Evolutionary conservation across 2,113 vertebrate genomes (phyloP).

Genomic region (Ornithorhynchus anatinus): DNA sequence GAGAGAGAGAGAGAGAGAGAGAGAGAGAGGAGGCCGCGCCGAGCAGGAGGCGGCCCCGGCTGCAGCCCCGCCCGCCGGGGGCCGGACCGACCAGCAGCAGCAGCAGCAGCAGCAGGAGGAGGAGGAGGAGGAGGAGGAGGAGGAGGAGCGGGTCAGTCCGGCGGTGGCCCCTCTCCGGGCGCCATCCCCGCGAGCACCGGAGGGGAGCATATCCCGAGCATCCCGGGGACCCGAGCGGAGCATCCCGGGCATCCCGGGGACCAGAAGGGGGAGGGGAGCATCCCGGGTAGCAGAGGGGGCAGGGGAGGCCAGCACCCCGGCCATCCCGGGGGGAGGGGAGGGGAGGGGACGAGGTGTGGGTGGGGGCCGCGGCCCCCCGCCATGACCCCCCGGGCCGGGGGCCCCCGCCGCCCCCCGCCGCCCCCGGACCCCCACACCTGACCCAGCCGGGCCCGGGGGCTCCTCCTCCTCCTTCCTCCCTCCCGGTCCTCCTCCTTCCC

Average conservation of each 20-base stretch:
- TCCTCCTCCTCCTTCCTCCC: background rate
- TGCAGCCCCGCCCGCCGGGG: too few relatives aligned
- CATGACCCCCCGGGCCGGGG: background rate
- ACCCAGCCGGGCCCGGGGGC: background rate
- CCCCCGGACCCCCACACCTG: background rate
- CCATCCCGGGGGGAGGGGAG: background rate
- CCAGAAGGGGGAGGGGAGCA: background rate
- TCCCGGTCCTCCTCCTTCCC: background rate
- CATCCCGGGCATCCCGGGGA: background rate
- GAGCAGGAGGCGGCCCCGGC: too few relatives aligned
- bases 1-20: background rate
- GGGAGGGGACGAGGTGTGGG: background rate
- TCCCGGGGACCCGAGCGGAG: background rate
- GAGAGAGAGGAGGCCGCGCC: constrained; percentile 37
- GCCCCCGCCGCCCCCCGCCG: background rate
- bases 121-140: constrained; percentile 6
- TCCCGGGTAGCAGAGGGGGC: background rate
- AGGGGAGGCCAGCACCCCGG: background rate
- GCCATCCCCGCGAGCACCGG: background rate
- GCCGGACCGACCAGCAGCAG: too few relatives aligned
- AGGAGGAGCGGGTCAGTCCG: too few relatives aligned
- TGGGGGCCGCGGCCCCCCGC: background rate
- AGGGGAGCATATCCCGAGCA: background rate
- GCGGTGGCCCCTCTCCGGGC: too few relatives aligned
- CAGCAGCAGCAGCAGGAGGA: constrained; percentile 10